Evolutionary conservation across 2,113 vertebrate genomes (phyloP).

Genomic region (Oreochromis niloticus): DNA sequence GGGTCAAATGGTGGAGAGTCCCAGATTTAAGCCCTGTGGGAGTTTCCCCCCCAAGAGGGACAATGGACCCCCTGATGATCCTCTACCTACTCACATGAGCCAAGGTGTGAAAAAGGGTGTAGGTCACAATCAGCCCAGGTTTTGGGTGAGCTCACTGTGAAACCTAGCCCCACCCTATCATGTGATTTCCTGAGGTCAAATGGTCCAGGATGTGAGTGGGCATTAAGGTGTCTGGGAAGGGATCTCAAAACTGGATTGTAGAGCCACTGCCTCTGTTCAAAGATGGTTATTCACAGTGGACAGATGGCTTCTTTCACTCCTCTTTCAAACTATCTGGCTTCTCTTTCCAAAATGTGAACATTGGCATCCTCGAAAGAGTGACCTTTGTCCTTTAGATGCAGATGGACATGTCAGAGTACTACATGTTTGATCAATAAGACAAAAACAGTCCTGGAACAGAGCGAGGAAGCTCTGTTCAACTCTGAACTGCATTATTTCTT

Average conservation of each 20-base stretch:
- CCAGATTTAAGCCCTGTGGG: not conserved
- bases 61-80: not conserved
- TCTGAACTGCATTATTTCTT: not conserved
- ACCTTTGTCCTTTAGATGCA: not conserved
- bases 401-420: not conserved
- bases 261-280: not conserved
- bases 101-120: not conserved
- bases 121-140: not conserved
- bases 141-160: no score
- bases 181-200: no score
- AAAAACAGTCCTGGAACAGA: not conserved
- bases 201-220: no score
- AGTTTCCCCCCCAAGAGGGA: rapidly evolving
- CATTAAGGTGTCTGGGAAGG: no score
- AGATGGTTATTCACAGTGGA: not conserved
- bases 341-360: not conserved
- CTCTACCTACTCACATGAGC: not conserved
- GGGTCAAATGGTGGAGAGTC: not conserved
- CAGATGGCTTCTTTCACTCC: not conserved
- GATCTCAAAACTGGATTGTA: no score
- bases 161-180: no score
- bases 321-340: not conserved
- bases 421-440: not conserved
- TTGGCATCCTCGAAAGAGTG: not conserved
- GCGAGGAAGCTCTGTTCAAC: not conserved